phyloP scores from a whole-genome alignment of 1,140 invertebrate genomes.

The Bilobella aurantiaca region DNA sequence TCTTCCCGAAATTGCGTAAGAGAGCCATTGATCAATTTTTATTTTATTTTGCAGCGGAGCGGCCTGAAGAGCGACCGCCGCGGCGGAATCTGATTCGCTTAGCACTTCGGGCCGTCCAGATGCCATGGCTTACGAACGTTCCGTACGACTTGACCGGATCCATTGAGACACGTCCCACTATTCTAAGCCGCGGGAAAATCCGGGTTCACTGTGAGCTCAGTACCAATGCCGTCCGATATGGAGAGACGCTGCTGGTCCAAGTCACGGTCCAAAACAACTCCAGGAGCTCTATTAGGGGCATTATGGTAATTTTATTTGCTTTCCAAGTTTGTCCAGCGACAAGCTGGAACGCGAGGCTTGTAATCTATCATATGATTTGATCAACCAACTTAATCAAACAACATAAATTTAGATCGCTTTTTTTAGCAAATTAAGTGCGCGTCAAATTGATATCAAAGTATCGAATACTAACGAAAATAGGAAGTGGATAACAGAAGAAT shows the following conservation, averaged over 20 bases:
- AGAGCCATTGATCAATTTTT: not conserved
- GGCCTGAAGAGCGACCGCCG: conserved; percentile 62
- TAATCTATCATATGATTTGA: too few species aligned
- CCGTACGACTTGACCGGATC: conserved; percentile 17
- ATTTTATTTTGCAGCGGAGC: conserved; percentile 49
- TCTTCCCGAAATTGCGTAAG: too few species aligned
- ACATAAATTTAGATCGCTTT: too few species aligned
- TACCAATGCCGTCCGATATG: conserved; percentile 65
- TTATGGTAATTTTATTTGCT: conserved; percentile 59
- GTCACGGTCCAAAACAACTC: conserved; percentile 86
- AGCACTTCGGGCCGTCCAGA: conserved; percentile 39
- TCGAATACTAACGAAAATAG: too few species aligned
- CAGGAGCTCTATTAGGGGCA: conserved; percentile 84
- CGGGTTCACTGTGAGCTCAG: conserved; percentile 80
- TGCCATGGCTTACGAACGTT: conserved; percentile 16
- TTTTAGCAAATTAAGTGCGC: too few species aligned
- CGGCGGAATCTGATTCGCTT: conserved; percentile 66
- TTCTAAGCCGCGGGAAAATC: conserved; percentile 54
- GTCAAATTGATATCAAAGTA: too few species aligned
- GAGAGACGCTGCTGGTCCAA: conserved; percentile 49
- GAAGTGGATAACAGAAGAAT: too few species aligned
- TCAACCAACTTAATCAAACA: too few species aligned
- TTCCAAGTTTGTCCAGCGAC: not conserved
- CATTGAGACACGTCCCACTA: conserved; percentile 34
- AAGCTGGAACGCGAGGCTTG: too few species aligned